Evolutionary conservation across 2,888 invertebrate genomes (phyloP).

Genomic region (Nephrotoma appendiculata): DNA sequence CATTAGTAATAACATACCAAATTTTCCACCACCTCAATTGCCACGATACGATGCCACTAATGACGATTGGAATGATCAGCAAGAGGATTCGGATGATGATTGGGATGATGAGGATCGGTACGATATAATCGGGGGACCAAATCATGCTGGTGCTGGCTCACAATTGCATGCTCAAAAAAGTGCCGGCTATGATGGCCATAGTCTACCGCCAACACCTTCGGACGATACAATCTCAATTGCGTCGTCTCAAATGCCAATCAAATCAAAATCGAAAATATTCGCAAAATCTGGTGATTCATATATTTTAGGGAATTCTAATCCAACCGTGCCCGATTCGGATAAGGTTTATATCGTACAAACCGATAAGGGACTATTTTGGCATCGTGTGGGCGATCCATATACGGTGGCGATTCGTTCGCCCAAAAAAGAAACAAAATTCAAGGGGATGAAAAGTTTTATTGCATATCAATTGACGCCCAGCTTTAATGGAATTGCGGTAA

Average conservation of each 20-base stretch:
- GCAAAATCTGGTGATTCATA: conserved; percentile 87
- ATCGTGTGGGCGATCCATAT: conserved; percentile 56
- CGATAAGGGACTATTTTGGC: conserved; percentile 65
- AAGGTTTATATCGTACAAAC: conserved; percentile 59
- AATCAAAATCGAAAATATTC: conserved; percentile 66
- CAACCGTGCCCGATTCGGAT: conserved; percentile 51
- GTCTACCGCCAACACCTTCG: conserved; percentile 26
- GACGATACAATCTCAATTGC: conserved; percentile 38
- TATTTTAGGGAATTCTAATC: conserved; percentile 54
- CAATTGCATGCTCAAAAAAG: conserved; percentile 13
- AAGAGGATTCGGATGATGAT: conserved; percentile 72
- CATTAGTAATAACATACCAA: conserved; percentile 20
- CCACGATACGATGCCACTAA: conserved; percentile 43
- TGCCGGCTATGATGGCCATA: conserved; percentile 7
- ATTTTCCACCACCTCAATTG: conserved; percentile 7
- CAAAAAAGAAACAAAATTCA: conserved; percentile 94
- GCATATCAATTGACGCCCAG: conserved; percentile 93
- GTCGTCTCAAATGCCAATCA: conserved; percentile 31
- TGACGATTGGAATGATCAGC: conserved; percentile 48
- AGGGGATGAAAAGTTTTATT: conserved; percentile 94
- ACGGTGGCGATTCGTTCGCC: conserved; percentile 83
- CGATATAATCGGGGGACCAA: conserved; percentile 55
- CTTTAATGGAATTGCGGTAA: conserved; percentile 82
- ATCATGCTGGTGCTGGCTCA: conserved; percentile 12
- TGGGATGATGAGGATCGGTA: conserved; percentile 67